These are phyloP conservation scores for Sphaerophoria taeniata DNA, from an alignment of 2,888 invertebrate genomes.

Conservation along the genomic window DNA sequence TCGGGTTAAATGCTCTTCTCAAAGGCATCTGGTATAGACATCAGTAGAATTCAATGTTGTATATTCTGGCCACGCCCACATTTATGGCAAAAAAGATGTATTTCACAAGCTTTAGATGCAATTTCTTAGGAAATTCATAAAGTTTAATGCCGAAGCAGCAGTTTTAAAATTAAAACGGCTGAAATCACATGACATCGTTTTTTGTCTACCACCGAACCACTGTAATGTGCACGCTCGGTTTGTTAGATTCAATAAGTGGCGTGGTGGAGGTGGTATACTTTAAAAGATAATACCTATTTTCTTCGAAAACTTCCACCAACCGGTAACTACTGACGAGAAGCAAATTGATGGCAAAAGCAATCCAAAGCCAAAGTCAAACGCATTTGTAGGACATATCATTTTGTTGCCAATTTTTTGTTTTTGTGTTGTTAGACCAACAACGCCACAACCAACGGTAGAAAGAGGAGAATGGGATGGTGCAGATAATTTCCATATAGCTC, in stretches of 20 bases:
- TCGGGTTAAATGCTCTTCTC: too few species aligned
- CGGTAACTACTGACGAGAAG: constrained; percentile 46
- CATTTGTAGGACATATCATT: constrained; percentile 63
- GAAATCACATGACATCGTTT: too few species aligned
- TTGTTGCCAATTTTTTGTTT: constrained; percentile 35
- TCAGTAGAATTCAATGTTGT: too few species aligned
- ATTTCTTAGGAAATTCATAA: too few species aligned
- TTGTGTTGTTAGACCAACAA: neutral
- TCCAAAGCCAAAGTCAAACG: constrained; percentile 42
- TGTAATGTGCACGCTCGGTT: too few species aligned
- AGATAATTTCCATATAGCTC: neutral
- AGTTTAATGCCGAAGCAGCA: too few species aligned
- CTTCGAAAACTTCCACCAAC: constrained; percentile 34
- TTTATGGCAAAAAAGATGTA: too few species aligned
- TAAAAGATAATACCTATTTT: neutral
- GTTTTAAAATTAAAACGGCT: too few species aligned
- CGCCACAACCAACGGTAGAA: neutral
- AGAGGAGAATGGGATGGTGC: neutral
- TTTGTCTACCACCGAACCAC: too few species aligned
- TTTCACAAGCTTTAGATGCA: too few species aligned
- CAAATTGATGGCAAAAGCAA: constrained; percentile 49
- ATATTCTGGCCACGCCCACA: too few species aligned
- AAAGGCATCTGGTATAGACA: too few species aligned
- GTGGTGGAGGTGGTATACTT: neutral
- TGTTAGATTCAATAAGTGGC: neutral